Conservation (phyloP, 2,797 vertebrate species). For the Gallirallus australis region DNA sequence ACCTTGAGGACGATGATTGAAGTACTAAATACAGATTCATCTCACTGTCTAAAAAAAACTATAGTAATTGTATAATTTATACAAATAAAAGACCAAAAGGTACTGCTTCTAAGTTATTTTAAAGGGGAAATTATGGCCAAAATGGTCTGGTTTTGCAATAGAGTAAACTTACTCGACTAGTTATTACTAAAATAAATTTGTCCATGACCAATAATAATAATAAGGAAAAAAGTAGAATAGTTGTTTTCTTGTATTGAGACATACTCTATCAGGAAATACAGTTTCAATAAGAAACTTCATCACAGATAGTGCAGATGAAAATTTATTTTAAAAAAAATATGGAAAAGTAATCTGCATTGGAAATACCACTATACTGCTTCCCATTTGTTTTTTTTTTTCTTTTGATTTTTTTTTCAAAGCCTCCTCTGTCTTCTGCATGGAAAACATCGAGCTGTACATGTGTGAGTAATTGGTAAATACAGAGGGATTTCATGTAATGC, state of each 20-base stretch:
- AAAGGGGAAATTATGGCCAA: constrained; percentile 48
- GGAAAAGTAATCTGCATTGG: not conserved
- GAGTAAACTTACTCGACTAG: constrained; percentile 55
- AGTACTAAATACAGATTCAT: constrained; percentile 93
- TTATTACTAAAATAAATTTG: constrained; percentile 2
- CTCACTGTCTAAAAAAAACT: constrained; percentile 91
- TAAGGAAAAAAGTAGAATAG: not conserved
- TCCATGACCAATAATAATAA: not conserved
- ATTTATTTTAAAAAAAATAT: not conserved
- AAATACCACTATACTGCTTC: not conserved
- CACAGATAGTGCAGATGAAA: not conserved
- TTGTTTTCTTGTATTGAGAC: not conserved
- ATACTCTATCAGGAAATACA: not conserved
- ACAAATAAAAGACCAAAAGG: constrained; percentile 67
- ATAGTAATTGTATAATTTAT: constrained; percentile 74
- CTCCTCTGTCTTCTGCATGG: not conserved
- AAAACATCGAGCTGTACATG: not conserved
- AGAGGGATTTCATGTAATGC: not conserved
- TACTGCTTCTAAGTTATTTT: constrained; percentile 76
- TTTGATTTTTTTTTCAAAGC: not conserved
- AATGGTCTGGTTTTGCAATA: constrained; percentile 54
- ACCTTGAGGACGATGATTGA: constrained; percentile 93
- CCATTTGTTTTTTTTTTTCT: no score
- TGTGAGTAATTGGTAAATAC: not conserved
- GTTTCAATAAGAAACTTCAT: not conserved